Percentiles rank a stretch among this genome's conserved stretches.
Conservation (phyloP, 2,888 invertebrate genomes). For the Dicyrtoma fusca region DNA sequence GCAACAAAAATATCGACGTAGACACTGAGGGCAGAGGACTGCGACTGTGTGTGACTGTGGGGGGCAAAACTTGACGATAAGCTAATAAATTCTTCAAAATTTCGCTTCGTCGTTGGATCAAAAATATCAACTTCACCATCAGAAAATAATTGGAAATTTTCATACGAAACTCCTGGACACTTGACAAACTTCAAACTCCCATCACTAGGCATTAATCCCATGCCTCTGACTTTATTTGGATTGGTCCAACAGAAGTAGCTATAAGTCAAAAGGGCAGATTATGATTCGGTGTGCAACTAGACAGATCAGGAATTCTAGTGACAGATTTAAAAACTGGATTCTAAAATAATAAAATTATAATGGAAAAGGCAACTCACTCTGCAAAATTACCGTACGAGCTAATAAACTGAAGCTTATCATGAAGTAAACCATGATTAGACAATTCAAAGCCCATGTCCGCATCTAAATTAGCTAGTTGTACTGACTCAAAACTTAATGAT, state of each 20-base stretch:
- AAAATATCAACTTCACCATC: slow-evolving; percentile 8
- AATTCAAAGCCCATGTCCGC: neutral
- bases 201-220: slow-evolving; percentile 1
- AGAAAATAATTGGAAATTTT: neutral
- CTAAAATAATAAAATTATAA: no score
- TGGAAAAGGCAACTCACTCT: neutral
- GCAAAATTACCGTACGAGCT: slow-evolving; percentile 12
- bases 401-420: neutral
- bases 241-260: slow-evolving; percentile 15
- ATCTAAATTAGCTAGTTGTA: slow-evolving; percentile 10
- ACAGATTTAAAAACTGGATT: no score
- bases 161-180: slow-evolving; percentile 9
- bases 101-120: neutral
- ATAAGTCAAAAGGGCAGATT: neutral
- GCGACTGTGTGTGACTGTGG: no score
- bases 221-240: neutral
- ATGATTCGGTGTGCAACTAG: no score
- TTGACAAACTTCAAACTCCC: neutral
- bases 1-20: no score
- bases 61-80: no score
- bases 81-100: neutral
- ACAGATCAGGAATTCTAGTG: no score
- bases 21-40: no score
- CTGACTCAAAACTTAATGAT: slow-evolving; percentile 5
- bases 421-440: neutral